These are phyloP conservation scores for Conomelus anceps DNA, from an alignment of 2,888 invertebrate species.

Conservation along the genomic window DNA sequence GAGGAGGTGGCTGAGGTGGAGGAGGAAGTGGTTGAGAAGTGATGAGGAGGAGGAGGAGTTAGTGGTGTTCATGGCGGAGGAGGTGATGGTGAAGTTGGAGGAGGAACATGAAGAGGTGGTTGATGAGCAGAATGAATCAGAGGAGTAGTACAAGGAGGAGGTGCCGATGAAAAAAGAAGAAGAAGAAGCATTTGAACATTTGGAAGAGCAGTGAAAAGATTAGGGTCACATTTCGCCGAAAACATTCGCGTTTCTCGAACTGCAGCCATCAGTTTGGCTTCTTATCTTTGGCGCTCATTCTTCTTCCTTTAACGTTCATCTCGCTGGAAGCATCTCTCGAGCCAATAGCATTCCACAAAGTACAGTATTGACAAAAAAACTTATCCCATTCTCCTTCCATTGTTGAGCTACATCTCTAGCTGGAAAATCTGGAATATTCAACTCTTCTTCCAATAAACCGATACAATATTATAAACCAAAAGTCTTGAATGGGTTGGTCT, in stretches of 20 bases:
- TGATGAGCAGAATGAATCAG: no score
- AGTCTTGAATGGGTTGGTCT: neutral
- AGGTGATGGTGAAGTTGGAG: neutral
- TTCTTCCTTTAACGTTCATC: neutral
- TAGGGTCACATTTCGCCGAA: no score
- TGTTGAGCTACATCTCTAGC: neutral
- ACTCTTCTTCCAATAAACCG: neutral
- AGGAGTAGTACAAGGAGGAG: neutral
- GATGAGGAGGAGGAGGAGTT: neutral
- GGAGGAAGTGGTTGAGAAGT: no score
- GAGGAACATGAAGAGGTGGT: no score
- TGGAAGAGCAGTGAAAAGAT: no score
- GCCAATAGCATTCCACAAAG: neutral
- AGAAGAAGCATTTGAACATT: neutral
- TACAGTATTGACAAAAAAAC: neutral
- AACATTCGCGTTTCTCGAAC: no score
- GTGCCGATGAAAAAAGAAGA: neutral
- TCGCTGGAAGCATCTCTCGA: neutral
- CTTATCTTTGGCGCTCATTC: no score
- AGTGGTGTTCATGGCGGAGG: no score
- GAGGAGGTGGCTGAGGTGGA: neutral
- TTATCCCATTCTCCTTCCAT: neutral
- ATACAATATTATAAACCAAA: neutral
- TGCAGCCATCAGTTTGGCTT: no score
- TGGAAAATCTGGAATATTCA: neutral